Evolutionary conservation across 2,888 invertebrate genomes (phyloP).

Genomic region (Amorpha juglandis): DNA sequence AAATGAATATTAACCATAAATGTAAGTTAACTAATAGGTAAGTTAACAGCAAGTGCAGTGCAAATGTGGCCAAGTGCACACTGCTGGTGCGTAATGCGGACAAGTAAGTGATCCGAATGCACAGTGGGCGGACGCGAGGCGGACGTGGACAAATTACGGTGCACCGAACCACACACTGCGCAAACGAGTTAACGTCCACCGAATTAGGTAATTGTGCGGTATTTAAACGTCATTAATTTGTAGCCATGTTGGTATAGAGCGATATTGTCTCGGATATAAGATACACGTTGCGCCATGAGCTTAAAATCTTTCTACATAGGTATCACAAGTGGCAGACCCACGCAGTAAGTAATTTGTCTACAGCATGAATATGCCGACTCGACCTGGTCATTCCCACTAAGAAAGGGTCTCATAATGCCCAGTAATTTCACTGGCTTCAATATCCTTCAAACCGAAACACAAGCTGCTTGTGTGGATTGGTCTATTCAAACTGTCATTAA

Average conservation of each 20-base stretch:
- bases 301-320: no score
- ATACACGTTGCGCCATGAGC: neutral
- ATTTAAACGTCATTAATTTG: conserved; percentile 6
- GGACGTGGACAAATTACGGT: neutral
- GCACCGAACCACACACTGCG: conserved; percentile 17
- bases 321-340: no score
- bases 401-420: no score
- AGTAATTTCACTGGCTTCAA: no score
- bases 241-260: neutral
- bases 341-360: no score
- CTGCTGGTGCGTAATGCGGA: neutral
- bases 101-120: neutral
- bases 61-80: neutral
- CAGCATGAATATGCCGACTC: no score
- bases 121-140: conserved; percentile 7
- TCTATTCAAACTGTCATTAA: no score
- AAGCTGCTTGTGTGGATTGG: no score
- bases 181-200: conserved; percentile 26
- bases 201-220: conserved; percentile 5
- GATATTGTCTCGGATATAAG: neutral
- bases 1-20: neutral
- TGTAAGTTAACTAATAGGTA: neutral
- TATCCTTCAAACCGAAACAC: no score
- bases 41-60: neutral
- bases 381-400: no score